Evolutionary conservation across 1,140 invertebrate genomes (phyloP), one percentile per base, ranked within the genome.

Genomic region (Zaprionus inermis): DNA sequence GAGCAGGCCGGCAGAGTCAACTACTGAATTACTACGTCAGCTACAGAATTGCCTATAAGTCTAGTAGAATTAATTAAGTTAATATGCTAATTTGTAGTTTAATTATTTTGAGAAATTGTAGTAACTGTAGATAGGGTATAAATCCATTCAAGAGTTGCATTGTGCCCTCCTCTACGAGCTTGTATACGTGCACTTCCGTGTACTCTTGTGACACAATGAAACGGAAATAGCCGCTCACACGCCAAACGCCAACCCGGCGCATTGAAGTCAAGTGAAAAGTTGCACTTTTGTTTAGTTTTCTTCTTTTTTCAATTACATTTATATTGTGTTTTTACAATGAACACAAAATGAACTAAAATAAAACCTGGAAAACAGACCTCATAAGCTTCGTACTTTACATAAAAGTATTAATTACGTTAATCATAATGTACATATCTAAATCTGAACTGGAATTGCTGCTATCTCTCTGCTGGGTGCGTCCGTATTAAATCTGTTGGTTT

Each of bases 371-470:
- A 88, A 80, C 76, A 88, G 84, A 83, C 84, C 83, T 89, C 84
- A 72, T 74, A 69, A 72, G 83, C 79, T 82, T 86, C 69, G 67
- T 79, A 88, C 61, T 79, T 88, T 81, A 82, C 84, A 89, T 76
- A 60, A 78, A 24, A 76, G 51, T 59, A 57, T 63, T 70, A 77
- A 83, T 85, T 88, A 82, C 56, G 72, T 72, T 82, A 69, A 73
- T 81, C 67, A 82, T 86, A 81, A 70, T 88, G 69, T 77, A 88
- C 70, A 78, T 44, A n/a, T 60, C 46, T 78, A 74, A 67, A 65
- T 66, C 63, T 78, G 36, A 88, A 74, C 55, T 88, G 83, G 83
- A 89, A 88, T 88, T 71, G 76, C 60, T 74, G 63, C 56, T 56
- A 46, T 36, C 16, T 54, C 28, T 44, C 49, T 51, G 16, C 56